Evolutionary conservation across 2,888 invertebrate genomes (phyloP).

Genomic region (Eumacrocentrus americanus): DNA sequence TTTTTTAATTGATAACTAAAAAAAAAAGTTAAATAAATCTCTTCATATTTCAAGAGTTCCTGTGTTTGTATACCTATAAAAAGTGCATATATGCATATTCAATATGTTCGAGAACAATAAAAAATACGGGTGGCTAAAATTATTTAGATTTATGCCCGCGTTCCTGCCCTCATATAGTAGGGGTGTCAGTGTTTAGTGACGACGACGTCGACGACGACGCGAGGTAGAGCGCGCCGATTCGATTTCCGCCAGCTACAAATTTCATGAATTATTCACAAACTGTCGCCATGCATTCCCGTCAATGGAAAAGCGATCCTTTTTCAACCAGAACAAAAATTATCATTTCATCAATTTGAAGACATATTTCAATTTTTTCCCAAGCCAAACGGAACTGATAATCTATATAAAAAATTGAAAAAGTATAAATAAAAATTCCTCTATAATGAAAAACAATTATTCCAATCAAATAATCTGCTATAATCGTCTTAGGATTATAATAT

Average conservation of each 20-base stretch:
- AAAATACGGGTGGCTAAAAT: conserved; percentile 53
- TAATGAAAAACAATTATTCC: not conserved
- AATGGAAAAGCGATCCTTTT: conserved; percentile 51
- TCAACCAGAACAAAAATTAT: not conserved
- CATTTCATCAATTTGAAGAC: not conserved
- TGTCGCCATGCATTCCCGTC: conserved; percentile 41
- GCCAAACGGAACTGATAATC: too few species aligned
- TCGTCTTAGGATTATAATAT: not conserved
- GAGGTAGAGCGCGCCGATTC: conserved; percentile 42
- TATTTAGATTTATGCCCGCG: conserved; percentile 60
- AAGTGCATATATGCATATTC: conserved; percentile 49
- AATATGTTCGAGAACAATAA: conserved; percentile 37
- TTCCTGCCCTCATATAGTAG: conserved; percentile 43
- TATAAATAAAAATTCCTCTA: too few species aligned
- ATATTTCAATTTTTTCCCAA: conserved; percentile 11
- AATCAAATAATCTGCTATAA: not conserved
- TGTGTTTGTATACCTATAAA: conserved; percentile 27
- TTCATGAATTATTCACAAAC: conserved; percentile 59
- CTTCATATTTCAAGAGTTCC: not conserved
- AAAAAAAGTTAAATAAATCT: not conserved
- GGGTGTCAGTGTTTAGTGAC: not conserved
- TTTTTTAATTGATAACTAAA: too few species aligned
- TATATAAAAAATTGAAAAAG: too few species aligned
- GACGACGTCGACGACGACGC: conserved; percentile 50
- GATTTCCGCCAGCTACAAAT: conserved; percentile 55